Evolutionary conservation across 1,140 invertebrate genomes (phyloP).

Genomic region (Aphaenogaster ashmeadi): DNA sequence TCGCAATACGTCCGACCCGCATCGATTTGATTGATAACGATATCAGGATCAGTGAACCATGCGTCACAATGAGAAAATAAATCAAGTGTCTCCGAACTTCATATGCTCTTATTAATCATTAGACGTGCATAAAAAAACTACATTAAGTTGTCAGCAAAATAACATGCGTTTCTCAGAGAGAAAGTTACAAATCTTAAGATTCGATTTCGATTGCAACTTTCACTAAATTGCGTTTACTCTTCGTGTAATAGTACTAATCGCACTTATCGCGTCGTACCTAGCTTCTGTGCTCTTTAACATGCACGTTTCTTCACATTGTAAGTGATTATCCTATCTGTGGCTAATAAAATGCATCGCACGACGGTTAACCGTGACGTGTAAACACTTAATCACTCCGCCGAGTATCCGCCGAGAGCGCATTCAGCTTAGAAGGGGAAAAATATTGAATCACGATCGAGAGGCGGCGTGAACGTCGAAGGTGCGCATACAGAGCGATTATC

Average conservation of each 20-base stretch:
- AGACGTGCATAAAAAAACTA: background rate
- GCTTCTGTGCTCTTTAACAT: conserved; percentile 5
- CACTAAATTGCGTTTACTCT: conserved; percentile 2
- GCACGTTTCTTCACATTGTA: background rate
- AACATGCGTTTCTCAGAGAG: conserved; percentile 44
- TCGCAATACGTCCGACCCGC: background rate
- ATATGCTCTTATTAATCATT: conserved; percentile 16
- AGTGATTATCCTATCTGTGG: conserved; percentile 30
- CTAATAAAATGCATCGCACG: conserved; percentile 40
- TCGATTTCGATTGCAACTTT: conserved; percentile 19
- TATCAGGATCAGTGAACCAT: conserved; percentile 28
- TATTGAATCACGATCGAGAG: conserved; percentile 59
- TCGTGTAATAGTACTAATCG: conserved; percentile 5
- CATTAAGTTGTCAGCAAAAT: background rate
- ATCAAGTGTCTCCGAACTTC: background rate
- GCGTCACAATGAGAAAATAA: conserved; percentile 20
- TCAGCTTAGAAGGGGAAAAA: conserved; percentile 23
- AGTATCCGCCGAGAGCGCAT: conserved; percentile 1
- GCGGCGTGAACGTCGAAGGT: conserved; percentile 59
- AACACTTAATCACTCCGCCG: conserved; percentile 46
- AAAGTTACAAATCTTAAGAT: conserved; percentile 31
- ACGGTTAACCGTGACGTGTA: conserved; percentile 43
- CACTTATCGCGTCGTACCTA: conserved; percentile 16
- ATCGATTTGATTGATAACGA: conserved; percentile 24
- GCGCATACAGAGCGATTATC: conserved; percentile 79